These are phyloP conservation scores for Diadophis punctatus DNA, from an alignment of 2,113 vertebrate genomes.

Conservation along the genomic window DNA sequence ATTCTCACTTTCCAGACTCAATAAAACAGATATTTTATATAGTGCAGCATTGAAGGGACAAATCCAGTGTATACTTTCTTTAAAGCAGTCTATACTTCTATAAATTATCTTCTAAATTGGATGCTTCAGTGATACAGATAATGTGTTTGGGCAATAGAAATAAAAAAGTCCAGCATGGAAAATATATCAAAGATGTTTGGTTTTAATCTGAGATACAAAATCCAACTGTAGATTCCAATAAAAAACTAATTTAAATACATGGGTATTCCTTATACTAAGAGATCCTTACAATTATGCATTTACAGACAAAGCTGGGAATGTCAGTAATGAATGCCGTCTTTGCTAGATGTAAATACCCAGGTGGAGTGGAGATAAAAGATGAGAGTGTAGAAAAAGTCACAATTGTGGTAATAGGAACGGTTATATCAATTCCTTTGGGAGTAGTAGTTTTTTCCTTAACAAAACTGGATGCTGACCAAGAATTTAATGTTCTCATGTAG, in stretches of 20 bases:
- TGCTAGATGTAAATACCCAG: background rate
- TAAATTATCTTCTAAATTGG: background rate
- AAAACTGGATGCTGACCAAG: background rate
- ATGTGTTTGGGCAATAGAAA: background rate
- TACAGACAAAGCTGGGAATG: background rate
- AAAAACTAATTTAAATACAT: background rate
- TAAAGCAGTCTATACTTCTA: background rate
- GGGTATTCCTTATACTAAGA: background rate
- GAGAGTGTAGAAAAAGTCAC: background rate
- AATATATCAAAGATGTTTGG: background rate
- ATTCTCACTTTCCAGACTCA: background rate
- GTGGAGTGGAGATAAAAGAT: background rate
- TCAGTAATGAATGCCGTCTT: background rate
- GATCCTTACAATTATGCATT: background rate
- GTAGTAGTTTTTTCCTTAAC: background rate
- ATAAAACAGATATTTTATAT: background rate
- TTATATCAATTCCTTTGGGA: background rate
- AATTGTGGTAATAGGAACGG: background rate
- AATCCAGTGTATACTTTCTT: background rate
- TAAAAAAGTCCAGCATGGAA: background rate
- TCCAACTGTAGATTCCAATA: background rate
- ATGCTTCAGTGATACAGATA: background rate
- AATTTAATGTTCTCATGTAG: background rate
- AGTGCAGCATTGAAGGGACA: background rate
- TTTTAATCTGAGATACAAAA: background rate